Evolutionary conservation across 2,113 vertebrate species (phyloP).

Genomic region (Tupaia chinensis): DNA sequence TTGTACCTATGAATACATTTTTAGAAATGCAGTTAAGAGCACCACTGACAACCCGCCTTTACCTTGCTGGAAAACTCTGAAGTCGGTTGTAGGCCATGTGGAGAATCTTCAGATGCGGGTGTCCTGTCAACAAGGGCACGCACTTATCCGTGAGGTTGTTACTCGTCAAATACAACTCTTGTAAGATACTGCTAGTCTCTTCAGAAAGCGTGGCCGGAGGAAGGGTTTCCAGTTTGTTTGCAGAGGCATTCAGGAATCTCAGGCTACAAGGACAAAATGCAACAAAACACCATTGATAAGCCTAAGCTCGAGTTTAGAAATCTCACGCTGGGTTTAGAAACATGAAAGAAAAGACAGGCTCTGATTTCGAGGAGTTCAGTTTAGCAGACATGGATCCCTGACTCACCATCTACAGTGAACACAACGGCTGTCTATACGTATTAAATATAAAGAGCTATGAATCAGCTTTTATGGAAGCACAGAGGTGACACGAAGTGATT

Average conservation of each 20-base stretch:
- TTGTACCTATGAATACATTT: not conserved
- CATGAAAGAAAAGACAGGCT: not conserved
- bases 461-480: not conserved
- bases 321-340: not conserved
- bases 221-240: constrained; percentile 97
- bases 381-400: not conserved
- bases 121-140: constrained; percentile 95
- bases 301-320: not conserved
- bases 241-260: constrained; percentile 96
- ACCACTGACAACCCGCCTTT: not conserved
- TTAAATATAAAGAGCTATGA: not conserved
- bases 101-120: constrained; percentile 94
- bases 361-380: not conserved
- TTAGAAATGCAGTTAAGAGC: not conserved
- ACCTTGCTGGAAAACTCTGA: constrained; percentile 99
- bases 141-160: constrained; percentile 98
- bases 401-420: not conserved
- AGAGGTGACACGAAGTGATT: constrained; percentile 2
- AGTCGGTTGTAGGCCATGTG: constrained; percentile 98
- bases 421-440: not conserved
- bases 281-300: not conserved
- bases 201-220: constrained; percentile 96
- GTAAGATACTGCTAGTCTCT: constrained; percentile 95
- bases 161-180: constrained; percentile 97
- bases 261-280: constrained; percentile 88